A percentile compares a stretch with the other conserved stretches of the same genome.
Evolutionary conservation across 2,113 vertebrate species (phyloP).

Genomic region (Tragelaphus buxtoni): DNA sequence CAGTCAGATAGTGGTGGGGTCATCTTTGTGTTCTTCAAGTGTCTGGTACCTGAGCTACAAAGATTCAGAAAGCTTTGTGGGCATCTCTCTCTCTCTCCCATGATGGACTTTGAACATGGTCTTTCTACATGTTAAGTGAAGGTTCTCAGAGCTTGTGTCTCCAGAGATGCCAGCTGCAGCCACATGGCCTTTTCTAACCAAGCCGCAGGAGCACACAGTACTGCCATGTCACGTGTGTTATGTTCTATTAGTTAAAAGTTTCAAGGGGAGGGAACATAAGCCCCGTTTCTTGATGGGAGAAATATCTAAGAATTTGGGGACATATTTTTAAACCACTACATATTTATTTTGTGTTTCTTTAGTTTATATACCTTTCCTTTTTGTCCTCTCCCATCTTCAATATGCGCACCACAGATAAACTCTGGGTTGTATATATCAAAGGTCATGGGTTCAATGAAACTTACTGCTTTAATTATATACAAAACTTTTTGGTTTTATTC

Average conservation of each 20-base stretch:
- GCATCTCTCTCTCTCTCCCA: not conserved
- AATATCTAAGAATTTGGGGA: not conserved
- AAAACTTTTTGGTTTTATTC: not conserved
- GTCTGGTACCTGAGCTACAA: not conserved
- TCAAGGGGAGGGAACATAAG: not conserved
- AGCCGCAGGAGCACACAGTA: not conserved
- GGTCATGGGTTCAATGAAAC: not conserved
- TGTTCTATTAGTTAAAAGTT: not conserved
- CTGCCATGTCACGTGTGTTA: too few species aligned
- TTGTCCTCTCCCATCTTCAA: not conserved
- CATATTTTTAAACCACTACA: not conserved
- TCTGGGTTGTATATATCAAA: not conserved
- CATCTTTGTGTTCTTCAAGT: not conserved
- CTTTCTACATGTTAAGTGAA: not conserved
- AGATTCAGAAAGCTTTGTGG: not conserved
- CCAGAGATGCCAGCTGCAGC: not conserved
- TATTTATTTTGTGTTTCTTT: not conserved
- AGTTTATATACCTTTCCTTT: not conserved
- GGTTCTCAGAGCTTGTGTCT: not conserved
- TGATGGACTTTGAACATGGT: not conserved
- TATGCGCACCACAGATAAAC: not conserved
- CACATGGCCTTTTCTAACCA: not conserved
- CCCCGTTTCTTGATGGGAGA: not conserved
- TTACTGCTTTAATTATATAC: not conserved
- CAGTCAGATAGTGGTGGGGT: not conserved